These are phyloP conservation scores for Sorex araneus DNA, from an alignment of 2,113 vertebrate genomes.

Conservation along the genomic window DNA sequence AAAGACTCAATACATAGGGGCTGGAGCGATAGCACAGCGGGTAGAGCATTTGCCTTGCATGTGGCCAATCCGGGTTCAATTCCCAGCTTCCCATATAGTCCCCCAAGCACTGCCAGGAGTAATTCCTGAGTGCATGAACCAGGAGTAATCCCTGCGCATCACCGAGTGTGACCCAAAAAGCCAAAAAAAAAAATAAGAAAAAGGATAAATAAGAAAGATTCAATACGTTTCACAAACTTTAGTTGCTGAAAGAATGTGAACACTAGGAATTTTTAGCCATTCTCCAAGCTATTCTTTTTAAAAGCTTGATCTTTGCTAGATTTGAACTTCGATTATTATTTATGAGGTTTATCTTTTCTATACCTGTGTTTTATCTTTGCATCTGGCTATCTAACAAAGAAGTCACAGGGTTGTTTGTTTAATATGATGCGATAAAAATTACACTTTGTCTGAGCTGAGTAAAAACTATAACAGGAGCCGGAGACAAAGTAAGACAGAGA, in stretches of 20 bases:
- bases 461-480: background rate
- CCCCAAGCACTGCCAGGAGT: too few relatives aligned
- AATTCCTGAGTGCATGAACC: too few relatives aligned
- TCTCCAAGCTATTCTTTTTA: constrained; percentile 48
- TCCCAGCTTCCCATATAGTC: too few relatives aligned
- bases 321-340: constrained; percentile 69
- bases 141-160: too few relatives aligned
- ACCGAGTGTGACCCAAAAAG: too few relatives aligned
- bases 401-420: background rate
- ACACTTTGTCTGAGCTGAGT: background rate
- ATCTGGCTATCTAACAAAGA: constrained; percentile 34
- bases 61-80: too few relatives aligned
- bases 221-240: background rate
- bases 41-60: too few relatives aligned
- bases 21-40: too few relatives aligned
- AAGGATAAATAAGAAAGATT: too few relatives aligned
- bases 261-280: constrained; percentile 26
- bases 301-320: constrained; percentile 45
- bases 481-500: background rate
- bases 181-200: too few relatives aligned
- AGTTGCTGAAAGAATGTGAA: constrained; percentile 48
- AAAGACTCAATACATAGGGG: background rate
- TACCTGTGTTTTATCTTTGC: constrained; percentile 15
- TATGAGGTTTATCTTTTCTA: constrained; percentile 43
- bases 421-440: constrained; percentile 36